Conservation (phyloP, 2,797 vertebrate genomes). For the Sebastes kiyomatsui region DNA sequence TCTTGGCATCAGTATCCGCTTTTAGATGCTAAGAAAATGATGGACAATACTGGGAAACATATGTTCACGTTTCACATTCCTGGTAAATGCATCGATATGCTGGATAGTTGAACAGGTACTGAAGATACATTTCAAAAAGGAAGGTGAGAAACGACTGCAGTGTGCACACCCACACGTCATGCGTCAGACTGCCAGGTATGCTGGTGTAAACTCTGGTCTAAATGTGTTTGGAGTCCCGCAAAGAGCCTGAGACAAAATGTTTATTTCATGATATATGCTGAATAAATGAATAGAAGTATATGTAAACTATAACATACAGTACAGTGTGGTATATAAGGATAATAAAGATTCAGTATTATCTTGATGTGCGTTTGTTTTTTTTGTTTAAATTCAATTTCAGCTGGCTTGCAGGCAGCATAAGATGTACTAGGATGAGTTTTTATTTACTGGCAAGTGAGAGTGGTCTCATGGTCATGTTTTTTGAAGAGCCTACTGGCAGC, state of each 20-base stretch:
- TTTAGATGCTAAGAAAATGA: neutral
- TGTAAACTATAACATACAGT: neutral
- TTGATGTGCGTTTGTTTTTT: neutral
- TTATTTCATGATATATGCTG: neutral
- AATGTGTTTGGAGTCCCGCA: neutral
- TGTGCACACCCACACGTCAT: neutral
- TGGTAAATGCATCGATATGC: neutral
- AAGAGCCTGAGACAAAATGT: neutral
- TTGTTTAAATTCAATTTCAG: neutral
- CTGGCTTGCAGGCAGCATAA: neutral
- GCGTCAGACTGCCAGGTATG: neutral
- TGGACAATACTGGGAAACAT: neutral
- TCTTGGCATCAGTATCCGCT: conserved; percentile 29
- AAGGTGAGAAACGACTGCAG: neutral
- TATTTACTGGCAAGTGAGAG: neutral
- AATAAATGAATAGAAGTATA: neutral
- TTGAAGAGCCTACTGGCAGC: neutral
- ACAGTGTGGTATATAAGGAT: neutral
- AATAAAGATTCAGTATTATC: neutral
- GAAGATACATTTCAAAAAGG: neutral
- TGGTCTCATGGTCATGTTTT: neutral
- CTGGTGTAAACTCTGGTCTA: neutral
- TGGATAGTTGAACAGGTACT: neutral
- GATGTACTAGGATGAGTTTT: neutral
- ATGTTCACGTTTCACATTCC: neutral